These are phyloP conservation scores for Mixornis gularis DNA, from an alignment of 2,113 vertebrate genomes.

Conservation along the genomic window DNA sequence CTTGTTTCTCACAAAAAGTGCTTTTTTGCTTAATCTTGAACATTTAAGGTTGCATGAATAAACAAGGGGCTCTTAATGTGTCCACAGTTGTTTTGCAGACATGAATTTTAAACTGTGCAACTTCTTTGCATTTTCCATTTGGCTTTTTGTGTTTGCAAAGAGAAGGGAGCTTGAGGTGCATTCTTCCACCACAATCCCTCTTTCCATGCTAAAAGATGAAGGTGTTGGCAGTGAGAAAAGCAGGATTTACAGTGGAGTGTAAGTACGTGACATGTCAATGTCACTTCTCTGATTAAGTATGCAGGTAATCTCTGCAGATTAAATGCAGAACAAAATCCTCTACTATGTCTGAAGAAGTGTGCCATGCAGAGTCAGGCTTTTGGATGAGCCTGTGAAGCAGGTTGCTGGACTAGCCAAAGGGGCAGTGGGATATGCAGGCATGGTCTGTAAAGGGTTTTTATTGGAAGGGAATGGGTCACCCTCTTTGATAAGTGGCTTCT, in stretches of 20 bases:
- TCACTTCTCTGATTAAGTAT: not conserved
- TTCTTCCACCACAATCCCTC: not conserved
- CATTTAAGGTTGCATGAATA: not conserved
- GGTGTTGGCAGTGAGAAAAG: not conserved
- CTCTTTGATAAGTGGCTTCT: not conserved
- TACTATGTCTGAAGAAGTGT: not conserved
- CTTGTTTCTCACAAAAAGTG: not conserved
- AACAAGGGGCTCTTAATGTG: not conserved
- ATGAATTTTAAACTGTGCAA: not conserved
- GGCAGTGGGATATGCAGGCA: not conserved
- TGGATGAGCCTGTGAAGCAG: not conserved
- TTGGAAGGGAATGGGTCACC: not conserved
- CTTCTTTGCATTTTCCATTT: not conserved
- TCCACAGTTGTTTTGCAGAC: not conserved
- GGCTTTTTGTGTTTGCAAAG: not conserved
- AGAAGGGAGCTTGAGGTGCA: not conserved
- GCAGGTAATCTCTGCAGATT: not conserved
- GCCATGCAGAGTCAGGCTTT: not conserved
- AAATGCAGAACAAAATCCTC: not conserved
- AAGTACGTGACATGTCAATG: not conserved
- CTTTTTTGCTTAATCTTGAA: not conserved
- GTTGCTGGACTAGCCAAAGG: not conserved
- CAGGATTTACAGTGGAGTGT: not conserved
- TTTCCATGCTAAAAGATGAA: not conserved
- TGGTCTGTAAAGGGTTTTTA: not conserved